Evolutionary conservation across 1,140 invertebrate species (phyloP).

Genomic region (Asbolus verrucosus): DNA sequence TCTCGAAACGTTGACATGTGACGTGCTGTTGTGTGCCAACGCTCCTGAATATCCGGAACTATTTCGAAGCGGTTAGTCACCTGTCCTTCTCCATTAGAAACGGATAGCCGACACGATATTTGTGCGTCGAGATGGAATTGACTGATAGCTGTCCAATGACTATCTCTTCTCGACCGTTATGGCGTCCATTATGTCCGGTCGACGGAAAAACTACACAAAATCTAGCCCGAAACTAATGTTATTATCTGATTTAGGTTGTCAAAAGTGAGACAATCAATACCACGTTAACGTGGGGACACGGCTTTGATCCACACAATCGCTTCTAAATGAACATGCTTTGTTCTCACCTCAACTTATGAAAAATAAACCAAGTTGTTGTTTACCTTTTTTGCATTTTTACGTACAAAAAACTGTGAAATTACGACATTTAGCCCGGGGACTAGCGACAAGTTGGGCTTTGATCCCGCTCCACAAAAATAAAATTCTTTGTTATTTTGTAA

Average conservation of each 20-base stretch:
- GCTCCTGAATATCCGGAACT: conserved; percentile 29
- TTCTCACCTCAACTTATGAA: too few relatives aligned
- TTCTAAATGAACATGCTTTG: too few relatives aligned
- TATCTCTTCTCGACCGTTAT: neutral
- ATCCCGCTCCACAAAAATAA: too few relatives aligned
- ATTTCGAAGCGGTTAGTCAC: conserved; percentile 34
- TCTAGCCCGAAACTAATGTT: conserved; percentile 10
- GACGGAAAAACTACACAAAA: conserved; percentile 10
- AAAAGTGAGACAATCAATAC: conserved; percentile 26
- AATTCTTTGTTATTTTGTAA: too few relatives aligned
- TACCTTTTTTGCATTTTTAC: too few relatives aligned
- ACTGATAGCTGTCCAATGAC: conserved; percentile 16
- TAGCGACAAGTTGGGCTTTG: too few relatives aligned
- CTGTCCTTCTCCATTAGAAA: conserved; percentile 37
- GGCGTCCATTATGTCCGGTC: too few relatives aligned
- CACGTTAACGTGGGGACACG: too few relatives aligned
- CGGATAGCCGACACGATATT: neutral
- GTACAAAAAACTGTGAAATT: too few relatives aligned
- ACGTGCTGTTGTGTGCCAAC: neutral
- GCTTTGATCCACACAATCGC: too few relatives aligned
- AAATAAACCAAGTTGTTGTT: too few relatives aligned
- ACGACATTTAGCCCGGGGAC: too few relatives aligned
- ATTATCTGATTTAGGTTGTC: conserved; percentile 5
- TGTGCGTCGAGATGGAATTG: conserved; percentile 21
- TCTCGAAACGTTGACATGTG: neutral